These are phyloP conservation scores for Bombus difficillimus DNA, from an alignment of 1,140 invertebrate species.

Conservation along the genomic window DNA sequence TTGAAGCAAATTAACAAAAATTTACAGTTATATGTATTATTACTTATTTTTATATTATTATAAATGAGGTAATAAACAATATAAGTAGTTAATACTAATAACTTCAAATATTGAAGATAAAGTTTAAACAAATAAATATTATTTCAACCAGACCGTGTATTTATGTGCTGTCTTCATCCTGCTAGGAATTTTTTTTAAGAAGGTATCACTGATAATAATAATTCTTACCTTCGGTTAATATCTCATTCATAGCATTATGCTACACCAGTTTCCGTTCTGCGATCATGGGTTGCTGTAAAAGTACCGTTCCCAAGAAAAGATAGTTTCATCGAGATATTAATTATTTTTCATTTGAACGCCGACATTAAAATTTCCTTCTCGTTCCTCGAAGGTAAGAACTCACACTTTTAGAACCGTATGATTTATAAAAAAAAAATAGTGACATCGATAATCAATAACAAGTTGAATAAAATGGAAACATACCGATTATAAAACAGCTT, in stretches of 20 bases:
- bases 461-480: constrained; percentile 51
- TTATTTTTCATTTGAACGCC: neutral
- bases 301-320: constrained; percentile 12
- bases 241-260: constrained; percentile 40
- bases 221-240: constrained; percentile 39
- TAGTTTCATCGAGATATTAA: constrained; percentile 8
- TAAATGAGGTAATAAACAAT: neutral
- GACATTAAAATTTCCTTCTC: neutral
- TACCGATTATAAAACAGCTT: constrained; percentile 50
- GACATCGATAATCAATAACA: constrained; percentile 49
- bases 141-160: neutral
- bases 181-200: constrained; percentile 3
- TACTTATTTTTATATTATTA: neutral
- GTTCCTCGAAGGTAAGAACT: constrained; percentile 11
- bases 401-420: neutral
- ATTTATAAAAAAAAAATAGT: constrained; percentile 34
- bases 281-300: constrained; percentile 21
- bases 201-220: constrained; percentile 25
- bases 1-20: constrained; percentile 2
- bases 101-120: neutral
- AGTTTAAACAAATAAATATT: neutral
- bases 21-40: neutral
- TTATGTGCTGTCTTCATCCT: neutral
- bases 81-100: neutral
- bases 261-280: constrained; percentile 32